Conservation (phyloP, 2,888 invertebrate species). For the Tanypteryx hageni region DNA sequence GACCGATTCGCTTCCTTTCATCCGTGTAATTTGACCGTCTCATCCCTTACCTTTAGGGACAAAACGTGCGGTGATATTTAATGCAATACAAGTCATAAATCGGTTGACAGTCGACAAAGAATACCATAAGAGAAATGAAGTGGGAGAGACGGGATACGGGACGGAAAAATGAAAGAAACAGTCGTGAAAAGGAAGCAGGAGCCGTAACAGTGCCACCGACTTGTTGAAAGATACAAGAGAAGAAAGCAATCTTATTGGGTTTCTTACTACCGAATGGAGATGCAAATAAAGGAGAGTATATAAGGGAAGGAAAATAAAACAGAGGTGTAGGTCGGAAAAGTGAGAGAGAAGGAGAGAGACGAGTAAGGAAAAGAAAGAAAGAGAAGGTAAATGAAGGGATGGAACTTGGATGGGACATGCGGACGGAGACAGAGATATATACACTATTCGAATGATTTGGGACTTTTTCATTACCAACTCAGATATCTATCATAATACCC, state of each 20-base stretch:
- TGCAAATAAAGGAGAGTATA: no score
- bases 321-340: no score
- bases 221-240: not conserved
- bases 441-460: no score
- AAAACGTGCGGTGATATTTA: constrained; percentile 15
- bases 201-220: not conserved
- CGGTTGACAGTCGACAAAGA: not conserved
- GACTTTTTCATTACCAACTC: no score
- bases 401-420: no score
- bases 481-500: no score
- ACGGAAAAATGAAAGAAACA: not conserved
- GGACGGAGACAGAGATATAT: no score
- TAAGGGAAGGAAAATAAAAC: no score
- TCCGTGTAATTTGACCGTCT: constrained; percentile 11
- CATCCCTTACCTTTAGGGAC: not conserved
- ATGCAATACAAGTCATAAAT: not conserved
- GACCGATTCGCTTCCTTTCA: not conserved
- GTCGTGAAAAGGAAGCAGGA: constrained; percentile 12
- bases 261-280: not conserved
- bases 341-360: no score
- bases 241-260: not conserved
- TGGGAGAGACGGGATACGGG: not conserved
- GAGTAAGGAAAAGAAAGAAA: no score
- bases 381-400: no score
- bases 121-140: no score